phyloP scores from a whole-genome alignment of 2,888 invertebrate genomes.

The Hybos culiciformis region DNA sequence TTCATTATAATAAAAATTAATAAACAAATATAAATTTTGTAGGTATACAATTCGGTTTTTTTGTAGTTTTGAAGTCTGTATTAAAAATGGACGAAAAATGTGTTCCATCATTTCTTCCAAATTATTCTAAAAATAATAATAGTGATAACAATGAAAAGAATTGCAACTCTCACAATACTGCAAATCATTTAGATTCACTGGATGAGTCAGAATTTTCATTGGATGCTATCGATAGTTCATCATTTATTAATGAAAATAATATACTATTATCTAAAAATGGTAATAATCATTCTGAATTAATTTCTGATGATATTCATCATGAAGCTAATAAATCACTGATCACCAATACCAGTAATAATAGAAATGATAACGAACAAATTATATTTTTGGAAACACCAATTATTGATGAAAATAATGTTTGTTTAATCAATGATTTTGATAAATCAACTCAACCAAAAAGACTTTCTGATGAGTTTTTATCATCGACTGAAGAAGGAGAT shows the following conservation, averaged over 20 bases:
- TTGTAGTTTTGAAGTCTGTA: too few relatives aligned
- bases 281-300: neutral
- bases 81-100: slow-evolving; percentile 1
- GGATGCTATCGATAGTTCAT: neutral
- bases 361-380: slow-evolving; percentile 14
- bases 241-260: neutral
- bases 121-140: too few relatives aligned
- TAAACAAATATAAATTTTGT: too few relatives aligned
- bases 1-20: too few relatives aligned
- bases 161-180: neutral
- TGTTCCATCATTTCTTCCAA: neutral
- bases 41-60: too few relatives aligned
- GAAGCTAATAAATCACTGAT: slow-evolving; percentile 15
- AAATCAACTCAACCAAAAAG: slow-evolving; percentile 30
- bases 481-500: slow-evolving; percentile 20
- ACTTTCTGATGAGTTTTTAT: slow-evolving; percentile 32
- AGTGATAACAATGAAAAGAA: neutral
- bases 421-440: slow-evolving; percentile 16
- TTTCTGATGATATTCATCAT: slow-evolving; percentile 3
- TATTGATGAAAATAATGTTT: slow-evolving; percentile 26
- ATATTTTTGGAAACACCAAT: slow-evolving; percentile 34
- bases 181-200: neutral
- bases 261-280: neutral
- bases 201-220: neutral
- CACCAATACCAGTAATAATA: slow-evolving; percentile 11